Conservation (phyloP, 2,797 vertebrate species). For the Lagocephalus sceleratus region DNA sequence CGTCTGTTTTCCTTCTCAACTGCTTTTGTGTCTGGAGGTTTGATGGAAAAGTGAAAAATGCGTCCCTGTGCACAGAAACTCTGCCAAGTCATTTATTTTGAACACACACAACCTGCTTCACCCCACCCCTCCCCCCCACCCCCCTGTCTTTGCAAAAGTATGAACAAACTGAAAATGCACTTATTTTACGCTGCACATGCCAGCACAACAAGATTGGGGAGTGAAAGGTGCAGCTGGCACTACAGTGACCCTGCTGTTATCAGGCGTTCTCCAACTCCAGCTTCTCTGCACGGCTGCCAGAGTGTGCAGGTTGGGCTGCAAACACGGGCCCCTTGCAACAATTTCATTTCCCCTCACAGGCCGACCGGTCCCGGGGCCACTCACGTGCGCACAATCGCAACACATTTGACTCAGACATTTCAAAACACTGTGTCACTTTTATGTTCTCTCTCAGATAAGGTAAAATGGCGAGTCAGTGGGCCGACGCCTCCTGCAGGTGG, state of each 20-base stretch:
- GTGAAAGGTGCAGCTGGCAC: slow-evolving; percentile 29
- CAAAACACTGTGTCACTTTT: slow-evolving; percentile 52
- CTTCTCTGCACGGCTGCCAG: slow-evolving; percentile 32
- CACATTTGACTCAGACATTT: slow-evolving; percentile 36
- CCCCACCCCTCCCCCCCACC: slow-evolving; percentile 3
- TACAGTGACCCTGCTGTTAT: slow-evolving; percentile 37
- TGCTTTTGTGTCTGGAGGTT: slow-evolving; percentile 41
- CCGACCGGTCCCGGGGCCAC: slow-evolving; percentile 31
- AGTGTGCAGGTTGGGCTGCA: slow-evolving; percentile 15
- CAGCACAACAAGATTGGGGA: slow-evolving; percentile 18
- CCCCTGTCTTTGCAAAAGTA: slow-evolving; percentile 33
- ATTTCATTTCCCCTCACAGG: slow-evolving; percentile 27
- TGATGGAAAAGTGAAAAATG: slow-evolving; percentile 59
- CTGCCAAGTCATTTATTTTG: slow-evolving; percentile 35
- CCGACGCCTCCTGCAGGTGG: slow-evolving; percentile 38
- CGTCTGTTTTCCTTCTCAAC: slow-evolving; percentile 39
- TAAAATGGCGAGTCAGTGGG: slow-evolving; percentile 23
- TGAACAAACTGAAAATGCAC: slow-evolving; percentile 31
- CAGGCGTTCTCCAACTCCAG: slow-evolving; percentile 43
- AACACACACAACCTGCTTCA: slow-evolving; percentile 3
- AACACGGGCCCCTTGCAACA: not conserved
- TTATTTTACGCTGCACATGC: slow-evolving; percentile 21
- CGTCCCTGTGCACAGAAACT: slow-evolving; percentile 21
- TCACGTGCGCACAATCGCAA: slow-evolving; percentile 41
- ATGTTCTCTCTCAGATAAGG: slow-evolving; percentile 23